phyloP scores from a whole-genome alignment of 2,797 vertebrate species.

The Falco concolor region DNA sequence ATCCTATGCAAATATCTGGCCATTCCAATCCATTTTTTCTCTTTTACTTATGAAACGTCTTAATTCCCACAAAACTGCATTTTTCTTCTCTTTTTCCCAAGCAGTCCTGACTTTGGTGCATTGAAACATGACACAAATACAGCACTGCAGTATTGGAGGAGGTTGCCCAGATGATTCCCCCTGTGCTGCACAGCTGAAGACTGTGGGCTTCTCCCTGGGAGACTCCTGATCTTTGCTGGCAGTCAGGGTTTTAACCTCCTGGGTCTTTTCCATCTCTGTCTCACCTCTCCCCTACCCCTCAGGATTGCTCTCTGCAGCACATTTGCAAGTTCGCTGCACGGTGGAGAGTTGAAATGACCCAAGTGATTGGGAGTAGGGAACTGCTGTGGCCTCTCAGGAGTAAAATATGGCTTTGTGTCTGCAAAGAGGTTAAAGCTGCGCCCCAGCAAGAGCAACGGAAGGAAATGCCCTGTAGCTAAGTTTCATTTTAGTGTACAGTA shows the following conservation, averaged over 20 bases:
- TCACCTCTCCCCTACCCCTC: background rate
- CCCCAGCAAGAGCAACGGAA: slow-evolving; percentile 52
- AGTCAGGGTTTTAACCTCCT: background rate
- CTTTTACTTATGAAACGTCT: background rate
- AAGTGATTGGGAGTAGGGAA: background rate
- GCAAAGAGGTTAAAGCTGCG: slow-evolving; percentile 39
- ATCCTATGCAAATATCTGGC: background rate
- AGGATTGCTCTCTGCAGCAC: background rate
- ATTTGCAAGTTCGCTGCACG: background rate
- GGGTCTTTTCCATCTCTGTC: background rate
- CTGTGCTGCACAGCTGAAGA: background rate
- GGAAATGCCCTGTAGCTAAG: slow-evolving; percentile 65
- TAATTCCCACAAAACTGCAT: background rate
- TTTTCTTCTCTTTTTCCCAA: background rate
- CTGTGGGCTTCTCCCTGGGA: background rate
- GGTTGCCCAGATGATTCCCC: background rate
- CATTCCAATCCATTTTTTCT: background rate
- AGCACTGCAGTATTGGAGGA: background rate
- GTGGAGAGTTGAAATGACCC: background rate
- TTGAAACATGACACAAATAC: background rate
- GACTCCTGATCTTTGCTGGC: background rate
- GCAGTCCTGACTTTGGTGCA: background rate
- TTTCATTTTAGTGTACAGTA: slow-evolving; percentile 56
- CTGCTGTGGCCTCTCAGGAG: background rate
- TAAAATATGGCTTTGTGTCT: slow-evolving; percentile 57